These are phyloP conservation scores for Phoxinus phoxinus DNA, from an alignment of 2,113 vertebrate species.

Conservation along the genomic window DNA sequence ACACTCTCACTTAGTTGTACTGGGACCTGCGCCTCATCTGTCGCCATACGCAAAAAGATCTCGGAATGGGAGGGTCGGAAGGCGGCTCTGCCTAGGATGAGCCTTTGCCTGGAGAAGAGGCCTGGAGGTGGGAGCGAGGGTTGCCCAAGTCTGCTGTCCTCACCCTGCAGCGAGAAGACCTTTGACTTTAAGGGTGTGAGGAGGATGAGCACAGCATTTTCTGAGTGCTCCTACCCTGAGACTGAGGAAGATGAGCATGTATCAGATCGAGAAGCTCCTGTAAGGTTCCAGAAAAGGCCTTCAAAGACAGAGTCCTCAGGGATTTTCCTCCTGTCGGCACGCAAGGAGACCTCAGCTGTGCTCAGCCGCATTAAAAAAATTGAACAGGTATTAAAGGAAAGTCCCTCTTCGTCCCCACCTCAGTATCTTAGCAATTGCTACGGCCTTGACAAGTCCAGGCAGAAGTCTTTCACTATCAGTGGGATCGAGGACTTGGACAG, in stretches of 20 bases:
- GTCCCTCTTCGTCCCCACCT: conserved; percentile 86
- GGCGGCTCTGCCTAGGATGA: conserved; percentile 84
- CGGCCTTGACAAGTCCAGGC: conserved; percentile 84
- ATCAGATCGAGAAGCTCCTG: conserved; percentile 82
- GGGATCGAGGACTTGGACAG: conserved; percentile 79
- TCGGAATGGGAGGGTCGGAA: conserved; percentile 95
- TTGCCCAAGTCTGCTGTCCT: conserved; percentile 88
- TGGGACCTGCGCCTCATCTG: conserved; percentile 76
- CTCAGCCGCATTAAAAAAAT: conserved; percentile 98
- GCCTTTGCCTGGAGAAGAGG: conserved; percentile 86
- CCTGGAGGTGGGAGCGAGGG: conserved; percentile 83
- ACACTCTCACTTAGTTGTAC: conserved; percentile 79
- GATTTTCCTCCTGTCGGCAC: conserved; percentile 78
- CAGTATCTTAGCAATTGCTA: conserved; percentile 96
- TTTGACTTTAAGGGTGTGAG: conserved; percentile 93
- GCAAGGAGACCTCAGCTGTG: conserved; percentile 92
- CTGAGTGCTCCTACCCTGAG: conserved; percentile 93
- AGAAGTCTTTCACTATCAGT: conserved; percentile 81
- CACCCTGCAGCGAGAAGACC: conserved; percentile 91
- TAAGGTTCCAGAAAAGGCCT: conserved; percentile 84
- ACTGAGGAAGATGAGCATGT: conserved; percentile 89
- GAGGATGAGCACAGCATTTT: conserved; percentile 96
- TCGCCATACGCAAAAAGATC: conserved; percentile 92
- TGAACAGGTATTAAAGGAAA: conserved; percentile 92
- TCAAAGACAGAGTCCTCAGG: conserved; percentile 79